Base-by-base conservation (phyloP, 2,797 vertebrate species). In the Spatula versicolor region DNA sequence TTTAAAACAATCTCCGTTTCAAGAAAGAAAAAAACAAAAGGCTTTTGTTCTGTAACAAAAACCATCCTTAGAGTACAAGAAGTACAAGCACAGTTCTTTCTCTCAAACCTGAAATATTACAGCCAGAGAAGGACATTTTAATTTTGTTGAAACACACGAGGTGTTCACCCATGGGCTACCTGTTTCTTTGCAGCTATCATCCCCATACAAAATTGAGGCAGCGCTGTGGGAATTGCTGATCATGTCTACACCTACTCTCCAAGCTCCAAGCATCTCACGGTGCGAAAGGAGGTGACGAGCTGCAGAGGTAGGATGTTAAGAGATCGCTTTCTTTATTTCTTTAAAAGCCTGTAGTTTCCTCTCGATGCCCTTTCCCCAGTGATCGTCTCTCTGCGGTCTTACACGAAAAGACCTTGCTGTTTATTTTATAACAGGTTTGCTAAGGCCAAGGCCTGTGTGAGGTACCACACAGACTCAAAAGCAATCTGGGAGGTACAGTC, bases 221-320 rank as follows among this genome's bases (percentile, higher is more conserved):
- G 72, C 0, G 0, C 23, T 16, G 35, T n/a, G n/a, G 25, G 43
- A 31, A 39, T 15, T 2, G 1, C 64, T 4, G 0, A 7, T 3
- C 5, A 14, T 8, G 4, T 18, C 6, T 16, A 4, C 6, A n/a
- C 30, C 30, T 63, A 37, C 66, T 48, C 10, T 59, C 64, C 43
- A 33, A 68, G 33, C 64, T 33, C 11, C 13, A 3, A 50, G 60
- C 60, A n/a, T 25, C 35, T 68, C 28, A 3, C 0, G 1, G 25
- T 26, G 19, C 35, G 30, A 62, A 41, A 41, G 66, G 18, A 15
- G 28, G 10, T 31, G 41, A n/a, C 56, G 41, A 58, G 31, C 33
- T 33, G 62, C 56, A 71, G 35, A 72, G 43, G 31, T 4, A 54
- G 28, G 50, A 30, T 30, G 30, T 25, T 52, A 35, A 81, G 28